phyloP scores from a whole-genome alignment of 2,888 invertebrate species.

The Tipula vernalis region DNA sequence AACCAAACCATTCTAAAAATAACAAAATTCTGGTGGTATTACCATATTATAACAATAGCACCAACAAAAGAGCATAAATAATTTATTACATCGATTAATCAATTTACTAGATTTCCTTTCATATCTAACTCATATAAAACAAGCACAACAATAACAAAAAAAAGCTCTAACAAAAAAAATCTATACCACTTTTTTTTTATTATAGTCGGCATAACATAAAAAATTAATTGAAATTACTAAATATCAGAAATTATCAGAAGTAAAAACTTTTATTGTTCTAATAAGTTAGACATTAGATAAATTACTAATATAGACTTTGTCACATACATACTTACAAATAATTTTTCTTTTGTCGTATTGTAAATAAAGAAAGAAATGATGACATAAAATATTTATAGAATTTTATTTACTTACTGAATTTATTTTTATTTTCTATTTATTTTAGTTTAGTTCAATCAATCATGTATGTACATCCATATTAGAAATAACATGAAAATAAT shows the following conservation, averaged over 20 bases:
- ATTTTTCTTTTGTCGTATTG: not conserved
- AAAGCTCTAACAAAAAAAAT: not conserved
- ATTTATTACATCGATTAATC: slow-evolving; percentile 4
- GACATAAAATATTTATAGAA: not conserved
- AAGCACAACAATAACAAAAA: not conserved
- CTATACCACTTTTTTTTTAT: not conserved
- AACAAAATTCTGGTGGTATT: not conserved
- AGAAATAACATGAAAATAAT: not conserved
- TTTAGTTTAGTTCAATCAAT: not conserved
- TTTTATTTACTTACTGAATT: not conserved
- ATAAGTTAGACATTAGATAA: not conserved
- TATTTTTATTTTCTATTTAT: not conserved
- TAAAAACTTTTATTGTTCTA: not conserved
- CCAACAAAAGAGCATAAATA: not conserved
- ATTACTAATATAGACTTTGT: not conserved
- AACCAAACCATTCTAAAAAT: not conserved
- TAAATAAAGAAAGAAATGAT: not conserved
- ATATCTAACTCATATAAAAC: not conserved
- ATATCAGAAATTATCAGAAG: not conserved
- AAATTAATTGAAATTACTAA: slow-evolving; percentile 1
- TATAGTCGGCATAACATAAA: not conserved
- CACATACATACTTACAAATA: not conserved
- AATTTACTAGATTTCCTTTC: not conserved
- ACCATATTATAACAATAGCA: not conserved
- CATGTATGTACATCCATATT: not conserved